Evolutionary conservation across 2,113 vertebrate genomes (phyloP).

Genomic region (Protobothrops flavoviridis): DNA sequence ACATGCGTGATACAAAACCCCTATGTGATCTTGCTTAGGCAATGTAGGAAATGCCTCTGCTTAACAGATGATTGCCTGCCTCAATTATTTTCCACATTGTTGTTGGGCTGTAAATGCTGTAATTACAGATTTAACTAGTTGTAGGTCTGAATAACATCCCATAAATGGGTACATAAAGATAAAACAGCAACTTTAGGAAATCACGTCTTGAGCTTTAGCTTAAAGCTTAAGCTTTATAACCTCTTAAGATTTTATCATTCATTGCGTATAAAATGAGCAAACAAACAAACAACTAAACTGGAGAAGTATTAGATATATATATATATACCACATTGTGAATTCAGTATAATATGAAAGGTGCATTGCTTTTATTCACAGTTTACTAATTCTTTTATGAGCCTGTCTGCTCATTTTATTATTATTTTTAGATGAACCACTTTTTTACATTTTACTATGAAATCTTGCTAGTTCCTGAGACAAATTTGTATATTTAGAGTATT

Average conservation of each 20-base stretch:
- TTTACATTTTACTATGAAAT: background rate
- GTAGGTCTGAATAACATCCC: background rate
- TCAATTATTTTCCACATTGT: background rate
- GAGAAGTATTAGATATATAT: background rate
- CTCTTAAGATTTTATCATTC: background rate
- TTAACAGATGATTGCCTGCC: background rate
- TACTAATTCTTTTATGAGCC: background rate
- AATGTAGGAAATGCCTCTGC: background rate
- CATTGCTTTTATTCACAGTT: background rate
- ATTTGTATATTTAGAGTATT: background rate
- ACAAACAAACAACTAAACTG: background rate
- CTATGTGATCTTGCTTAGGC: background rate
- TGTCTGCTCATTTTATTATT: background rate
- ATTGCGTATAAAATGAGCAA: background rate
- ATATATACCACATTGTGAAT: background rate
- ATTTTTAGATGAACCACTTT: background rate
- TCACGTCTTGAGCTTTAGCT: background rate
- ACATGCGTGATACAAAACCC: background rate
- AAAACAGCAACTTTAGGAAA: background rate
- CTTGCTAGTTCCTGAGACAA: background rate
- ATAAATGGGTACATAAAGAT: background rate
- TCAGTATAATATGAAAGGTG: background rate
- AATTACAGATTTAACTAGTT: background rate
- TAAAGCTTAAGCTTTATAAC: background rate
- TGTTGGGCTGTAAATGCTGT: background rate